phyloP scores from a whole-genome alignment of 2,888 invertebrate species.

The Chrysolina haemoptera region DNA sequence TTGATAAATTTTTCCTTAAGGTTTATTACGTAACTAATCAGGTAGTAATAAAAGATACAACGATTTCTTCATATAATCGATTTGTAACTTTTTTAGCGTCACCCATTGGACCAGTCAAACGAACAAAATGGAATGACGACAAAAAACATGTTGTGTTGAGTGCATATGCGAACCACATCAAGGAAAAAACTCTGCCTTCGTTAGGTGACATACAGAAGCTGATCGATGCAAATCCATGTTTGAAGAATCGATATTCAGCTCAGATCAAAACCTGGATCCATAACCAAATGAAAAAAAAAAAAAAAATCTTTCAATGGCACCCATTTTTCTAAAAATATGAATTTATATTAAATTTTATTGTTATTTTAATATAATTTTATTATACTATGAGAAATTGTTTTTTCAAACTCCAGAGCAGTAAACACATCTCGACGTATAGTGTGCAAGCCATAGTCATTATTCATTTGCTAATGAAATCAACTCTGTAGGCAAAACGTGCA shows the following conservation, averaged over 20 bases:
- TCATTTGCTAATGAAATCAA: no score
- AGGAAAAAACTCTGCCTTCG: not conserved
- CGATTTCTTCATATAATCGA: not conserved
- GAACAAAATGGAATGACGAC: not conserved
- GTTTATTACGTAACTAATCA: no score
- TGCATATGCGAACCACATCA: not conserved
- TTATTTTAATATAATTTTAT: no score
- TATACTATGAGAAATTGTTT: no score
- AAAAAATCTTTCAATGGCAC: not conserved
- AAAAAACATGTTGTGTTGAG: not conserved
- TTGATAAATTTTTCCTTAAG: no score
- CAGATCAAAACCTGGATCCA: slow-evolving; percentile 11
- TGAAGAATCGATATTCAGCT: not conserved
- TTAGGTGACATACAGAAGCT: not conserved
- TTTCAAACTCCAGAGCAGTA: no score
- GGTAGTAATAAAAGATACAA: not conserved
- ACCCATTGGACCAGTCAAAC: not conserved
- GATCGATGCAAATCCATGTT: not conserved
- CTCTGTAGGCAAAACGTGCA: no score
- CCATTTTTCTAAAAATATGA: no score
- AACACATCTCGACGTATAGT: no score
- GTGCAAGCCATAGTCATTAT: no score
- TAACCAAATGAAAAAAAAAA: not conserved
- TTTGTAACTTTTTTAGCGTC: slow-evolving; percentile 1
- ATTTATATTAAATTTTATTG: no score